phyloP scores from a whole-genome alignment of 1,140 invertebrate species.

The Alviniconcha marisindica region DNA sequence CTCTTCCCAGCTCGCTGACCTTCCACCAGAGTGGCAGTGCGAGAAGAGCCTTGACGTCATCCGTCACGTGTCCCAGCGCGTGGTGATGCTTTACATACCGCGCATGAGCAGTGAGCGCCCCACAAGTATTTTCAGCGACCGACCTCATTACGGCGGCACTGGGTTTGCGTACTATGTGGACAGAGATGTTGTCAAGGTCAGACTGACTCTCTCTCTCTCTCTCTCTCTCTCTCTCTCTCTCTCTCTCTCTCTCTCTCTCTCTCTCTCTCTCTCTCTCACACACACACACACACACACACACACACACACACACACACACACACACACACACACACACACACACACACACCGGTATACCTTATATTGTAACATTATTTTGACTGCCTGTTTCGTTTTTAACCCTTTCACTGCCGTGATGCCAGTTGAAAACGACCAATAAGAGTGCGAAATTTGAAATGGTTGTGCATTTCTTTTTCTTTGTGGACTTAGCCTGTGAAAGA shows the following conservation, averaged over 20 bases:
- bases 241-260: neutral
- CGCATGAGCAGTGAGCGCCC: constrained; percentile 26
- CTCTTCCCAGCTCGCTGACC: neutral
- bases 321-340: neutral
- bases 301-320: neutral
- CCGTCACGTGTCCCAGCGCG: constrained; percentile 30
- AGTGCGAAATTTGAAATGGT: too few relatives aligned
- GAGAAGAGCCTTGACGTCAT: constrained; percentile 24
- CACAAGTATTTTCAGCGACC: constrained; percentile 16
- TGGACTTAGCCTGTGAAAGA: too few relatives aligned
- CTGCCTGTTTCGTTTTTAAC: too few relatives aligned
- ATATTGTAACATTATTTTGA: too few relatives aligned
- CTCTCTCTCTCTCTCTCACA: neutral
- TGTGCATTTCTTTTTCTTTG: too few relatives aligned
- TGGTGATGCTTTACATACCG: constrained; percentile 31
- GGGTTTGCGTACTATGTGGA: constrained; percentile 35
- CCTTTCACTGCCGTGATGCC: too few relatives aligned
- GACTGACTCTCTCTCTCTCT: neutral
- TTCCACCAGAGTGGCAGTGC: neutral
- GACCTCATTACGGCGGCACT: constrained; percentile 4
- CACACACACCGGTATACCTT: neutral
- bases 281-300: neutral
- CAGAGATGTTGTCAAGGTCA: constrained; percentile 29
- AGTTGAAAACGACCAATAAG: too few relatives aligned
- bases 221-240: neutral